Percentiles rank a stretch among this genome's conserved stretches.
Evolutionary conservation across 2,113 vertebrate genomes (phyloP).

Genomic region (Pipra filicauda): DNA sequence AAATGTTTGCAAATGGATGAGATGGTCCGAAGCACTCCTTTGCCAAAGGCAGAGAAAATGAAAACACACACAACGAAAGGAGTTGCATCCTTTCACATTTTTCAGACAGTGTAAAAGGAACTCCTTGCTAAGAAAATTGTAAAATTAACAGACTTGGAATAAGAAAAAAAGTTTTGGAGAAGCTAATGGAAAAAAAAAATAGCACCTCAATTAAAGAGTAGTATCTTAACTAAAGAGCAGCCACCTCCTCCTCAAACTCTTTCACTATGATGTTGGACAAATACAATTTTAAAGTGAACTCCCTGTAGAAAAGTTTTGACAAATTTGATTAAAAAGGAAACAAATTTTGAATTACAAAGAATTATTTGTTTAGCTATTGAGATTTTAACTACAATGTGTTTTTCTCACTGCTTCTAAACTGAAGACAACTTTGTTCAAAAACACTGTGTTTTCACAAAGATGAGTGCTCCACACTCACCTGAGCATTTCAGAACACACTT

Average conservation of each 20-base stretch:
- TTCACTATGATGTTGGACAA: background rate
- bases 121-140: no score
- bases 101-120: no score
- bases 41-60: background rate
- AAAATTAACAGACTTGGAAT: no score
- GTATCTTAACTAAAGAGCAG: background rate
- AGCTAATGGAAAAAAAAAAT: no score
- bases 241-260: background rate
- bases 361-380: background rate
- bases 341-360: background rate
- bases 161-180: no score
- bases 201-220: background rate
- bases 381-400: background rate
- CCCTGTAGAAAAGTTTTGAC: background rate
- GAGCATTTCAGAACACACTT: background rate
- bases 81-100: no score
- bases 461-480: background rate
- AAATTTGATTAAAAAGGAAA: background rate
- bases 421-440: background rate
- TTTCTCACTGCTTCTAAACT: background rate
- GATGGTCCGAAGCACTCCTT: background rate
- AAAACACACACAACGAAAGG: background rate
- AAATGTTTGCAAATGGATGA: background rate
- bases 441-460: background rate
- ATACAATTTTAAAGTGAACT: background rate